phyloP scores from a whole-genome alignment of 2,797 vertebrate genomes.

The Gorsachius magnificus region DNA sequence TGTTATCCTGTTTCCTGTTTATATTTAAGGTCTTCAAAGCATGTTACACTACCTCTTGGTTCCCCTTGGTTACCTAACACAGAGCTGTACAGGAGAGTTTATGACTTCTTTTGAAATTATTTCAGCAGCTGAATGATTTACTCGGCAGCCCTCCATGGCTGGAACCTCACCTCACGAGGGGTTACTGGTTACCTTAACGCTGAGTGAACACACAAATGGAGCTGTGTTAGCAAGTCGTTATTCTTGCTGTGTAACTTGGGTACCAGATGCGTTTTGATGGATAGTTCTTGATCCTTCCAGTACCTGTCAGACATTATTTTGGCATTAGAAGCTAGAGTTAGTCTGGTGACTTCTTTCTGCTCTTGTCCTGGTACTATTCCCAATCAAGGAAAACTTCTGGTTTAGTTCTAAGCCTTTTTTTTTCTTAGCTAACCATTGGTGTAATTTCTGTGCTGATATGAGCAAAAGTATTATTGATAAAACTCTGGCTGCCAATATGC shows the following conservation, averaged over 20 bases:
- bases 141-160: neutral
- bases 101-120: neutral
- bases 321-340: neutral
- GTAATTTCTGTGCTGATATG: neutral
- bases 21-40: neutral
- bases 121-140: neutral
- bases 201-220: neutral
- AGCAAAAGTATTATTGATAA: neutral
- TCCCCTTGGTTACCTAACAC: neutral
- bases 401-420: neutral
- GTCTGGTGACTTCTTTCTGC: neutral
- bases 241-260: neutral
- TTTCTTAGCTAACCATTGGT: neutral
- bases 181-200: neutral
- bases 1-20: neutral
- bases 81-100: neutral
- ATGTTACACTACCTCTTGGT: neutral
- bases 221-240: neutral
- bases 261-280: neutral
- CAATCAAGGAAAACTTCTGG: neutral
- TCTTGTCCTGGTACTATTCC: neutral
- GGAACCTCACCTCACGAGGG: neutral
- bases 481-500: constrained; percentile 10
- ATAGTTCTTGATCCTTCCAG: neutral
- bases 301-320: neutral